These are phyloP conservation scores for Smutsia temminckii DNA, from an alignment of 2,797 vertebrate species.

Conservation along the genomic window DNA sequence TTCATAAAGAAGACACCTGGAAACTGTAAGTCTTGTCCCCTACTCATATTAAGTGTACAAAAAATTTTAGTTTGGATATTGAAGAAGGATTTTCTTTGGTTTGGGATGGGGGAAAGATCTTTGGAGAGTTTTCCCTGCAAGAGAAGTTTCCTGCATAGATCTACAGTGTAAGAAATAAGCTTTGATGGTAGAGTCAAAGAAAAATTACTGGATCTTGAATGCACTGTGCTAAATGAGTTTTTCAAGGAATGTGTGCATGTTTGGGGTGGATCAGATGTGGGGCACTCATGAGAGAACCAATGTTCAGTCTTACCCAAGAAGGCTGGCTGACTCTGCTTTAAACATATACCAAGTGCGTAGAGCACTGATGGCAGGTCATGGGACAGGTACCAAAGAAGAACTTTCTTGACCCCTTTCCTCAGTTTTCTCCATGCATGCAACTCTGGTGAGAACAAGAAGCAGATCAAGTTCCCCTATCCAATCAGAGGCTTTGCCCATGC, in stretches of 20 bases:
- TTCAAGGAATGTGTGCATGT: neutral
- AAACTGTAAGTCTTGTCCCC: neutral
- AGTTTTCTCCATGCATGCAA: neutral
- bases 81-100: neutral
- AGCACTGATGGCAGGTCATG: neutral
- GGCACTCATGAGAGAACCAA: neutral
- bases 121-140: neutral
- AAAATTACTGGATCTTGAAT: neutral
- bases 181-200: neutral
- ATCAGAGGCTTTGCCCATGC: neutral
- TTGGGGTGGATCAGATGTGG: neutral
- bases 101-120: neutral
- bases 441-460: neutral
- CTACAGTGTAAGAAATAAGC: neutral
- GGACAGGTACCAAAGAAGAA: neutral
- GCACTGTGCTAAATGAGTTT: neutral
- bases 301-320: neutral
- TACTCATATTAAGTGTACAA: neutral
- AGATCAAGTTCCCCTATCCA: rapidly evolving
- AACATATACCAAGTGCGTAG: neutral
- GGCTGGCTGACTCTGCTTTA: neutral
- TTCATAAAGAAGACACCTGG: neutral
- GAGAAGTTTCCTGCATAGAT: neutral
- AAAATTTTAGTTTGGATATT: neutral
- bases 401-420: neutral